phyloP scores from a whole-genome alignment of 2,113 vertebrate species.

The Nothocercus julius region DNA sequence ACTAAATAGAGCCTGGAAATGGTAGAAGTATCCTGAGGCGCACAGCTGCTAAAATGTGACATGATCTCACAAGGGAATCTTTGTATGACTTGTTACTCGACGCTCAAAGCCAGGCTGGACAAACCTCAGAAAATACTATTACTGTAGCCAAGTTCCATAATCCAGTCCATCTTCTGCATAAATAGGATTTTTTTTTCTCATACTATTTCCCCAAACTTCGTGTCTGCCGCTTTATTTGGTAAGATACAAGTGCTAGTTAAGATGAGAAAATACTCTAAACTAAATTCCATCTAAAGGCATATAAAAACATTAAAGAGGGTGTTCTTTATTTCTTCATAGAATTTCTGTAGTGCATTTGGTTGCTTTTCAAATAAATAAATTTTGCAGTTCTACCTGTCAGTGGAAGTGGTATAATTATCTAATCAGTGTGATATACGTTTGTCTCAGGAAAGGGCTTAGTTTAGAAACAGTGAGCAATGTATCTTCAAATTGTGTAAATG shows the following conservation, averaged over 20 bases:
- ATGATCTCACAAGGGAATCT: background rate
- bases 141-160: background rate
- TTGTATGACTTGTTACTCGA: background rate
- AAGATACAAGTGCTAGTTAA: background rate
- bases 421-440: background rate
- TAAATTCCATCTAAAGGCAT: background rate
- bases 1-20: slow-evolving; percentile 6
- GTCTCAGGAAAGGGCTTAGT: background rate
- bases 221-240: accelerated
- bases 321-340: background rate
- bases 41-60: background rate
- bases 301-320: accelerated
- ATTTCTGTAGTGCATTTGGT: background rate
- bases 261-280: background rate
- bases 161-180: background rate
- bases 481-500: background rate
- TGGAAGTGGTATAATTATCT: background rate
- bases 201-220: background rate
- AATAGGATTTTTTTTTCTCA: background rate
- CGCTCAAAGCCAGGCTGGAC: background rate
- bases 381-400: background rate
- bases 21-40: background rate
- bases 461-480: background rate
- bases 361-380: too few species aligned
- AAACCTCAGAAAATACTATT: background rate